Percentiles rank a stretch among this genome's conserved stretches.
Evolutionary conservation across 2,888 invertebrate species (phyloP).

Genomic region (Watsonalla binaria): DNA sequence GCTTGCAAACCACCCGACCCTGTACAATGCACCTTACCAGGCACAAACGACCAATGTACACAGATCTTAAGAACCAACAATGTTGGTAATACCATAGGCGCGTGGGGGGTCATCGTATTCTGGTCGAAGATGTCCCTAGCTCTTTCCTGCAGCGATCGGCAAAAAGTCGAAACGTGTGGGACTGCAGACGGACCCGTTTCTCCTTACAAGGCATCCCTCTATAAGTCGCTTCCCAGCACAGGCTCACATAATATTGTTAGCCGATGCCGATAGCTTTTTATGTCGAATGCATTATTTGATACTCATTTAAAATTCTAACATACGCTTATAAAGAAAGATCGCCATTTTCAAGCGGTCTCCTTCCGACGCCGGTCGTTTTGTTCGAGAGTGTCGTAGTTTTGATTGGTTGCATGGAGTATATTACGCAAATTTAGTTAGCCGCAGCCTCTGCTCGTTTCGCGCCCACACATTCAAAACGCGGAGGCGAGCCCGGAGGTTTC

Average conservation of each 20-base stretch:
- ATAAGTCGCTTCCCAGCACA: conserved; percentile 72
- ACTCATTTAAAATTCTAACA: conserved; percentile 79
- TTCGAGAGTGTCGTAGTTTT: conserved; percentile 29
- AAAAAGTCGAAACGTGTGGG: conserved; percentile 77
- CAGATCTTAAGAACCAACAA: conserved; percentile 33
- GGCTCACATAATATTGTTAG: conserved; percentile 77
- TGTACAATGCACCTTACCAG: conserved; percentile 64
- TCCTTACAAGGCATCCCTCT: conserved; percentile 71
- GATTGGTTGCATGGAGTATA: conserved; percentile 49
- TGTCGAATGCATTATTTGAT: conserved; percentile 78
- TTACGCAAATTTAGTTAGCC: conserved; percentile 74
- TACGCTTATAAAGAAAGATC: conserved; percentile 72
- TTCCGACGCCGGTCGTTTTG: conserved; percentile 63
- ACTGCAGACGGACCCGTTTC: conserved; percentile 75
- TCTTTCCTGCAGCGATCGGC: conserved; percentile 65
- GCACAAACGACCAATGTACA: conserved; percentile 38
- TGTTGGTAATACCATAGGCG: conserved; percentile 15
- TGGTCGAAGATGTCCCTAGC: conserved; percentile 52
- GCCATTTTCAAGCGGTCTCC: conserved; percentile 72
- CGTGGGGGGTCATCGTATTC: conserved; percentile 38
- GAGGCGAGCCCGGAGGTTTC: conserved; percentile 72
- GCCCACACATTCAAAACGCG: conserved; percentile 71
- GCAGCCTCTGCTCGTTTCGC: conserved; percentile 37
- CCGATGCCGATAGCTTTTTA: conserved; percentile 76
- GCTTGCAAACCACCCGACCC: conserved; percentile 59